Base-by-base conservation (phyloP, 2,797 vertebrate species). In the Meriones psammophilus region DNA sequence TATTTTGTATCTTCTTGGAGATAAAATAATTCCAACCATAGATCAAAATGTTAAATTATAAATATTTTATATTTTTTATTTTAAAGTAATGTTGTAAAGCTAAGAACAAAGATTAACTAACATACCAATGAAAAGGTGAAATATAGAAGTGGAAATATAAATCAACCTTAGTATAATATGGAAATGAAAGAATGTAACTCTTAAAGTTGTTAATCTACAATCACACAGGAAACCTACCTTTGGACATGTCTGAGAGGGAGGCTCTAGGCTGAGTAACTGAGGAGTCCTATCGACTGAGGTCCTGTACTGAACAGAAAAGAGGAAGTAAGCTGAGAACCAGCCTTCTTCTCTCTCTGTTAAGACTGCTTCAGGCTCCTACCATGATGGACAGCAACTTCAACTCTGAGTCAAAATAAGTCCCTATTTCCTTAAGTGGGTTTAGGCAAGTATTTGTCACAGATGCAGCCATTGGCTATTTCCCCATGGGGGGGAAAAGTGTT, bases 401-500 rank as follows among this genome's bases (percentile, higher is more conserved):
- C 4, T 46, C 2, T 15, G 28, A 76, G 12, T 2, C 50, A 22
- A 54, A 42, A n/a, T 79, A 79, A 79, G 46, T 50, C 46, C 9
- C 30, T 79, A 30, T 46, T 79, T n/a, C 6, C 33, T 24, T 50
- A 54, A 24, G 20, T n/a, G 17, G 12, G 9, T 68, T 54, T 54
- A 54, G 24, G 6, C 18, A 36, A 30, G 24, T 50, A 10, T 56
- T 54, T 86, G 64, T 54, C 42, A 36, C 6, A 30, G 24, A 62
- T 76, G 17, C 14, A 84, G 56, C 9, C 3, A 62, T 79, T 95
- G 73, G 28, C 79, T 94, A 87, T 66, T 80, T 88, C 91, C 17
- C 39, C 39, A 39, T 39, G 39, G 39, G 39, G 3, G 39, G 39
- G 3, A 39, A 39, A 39, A 42, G 33, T 30, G 13, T 88, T 28